Base-by-base conservation (phyloP, 2,888 invertebrate species). In the Cheilosia pagana region DNA sequence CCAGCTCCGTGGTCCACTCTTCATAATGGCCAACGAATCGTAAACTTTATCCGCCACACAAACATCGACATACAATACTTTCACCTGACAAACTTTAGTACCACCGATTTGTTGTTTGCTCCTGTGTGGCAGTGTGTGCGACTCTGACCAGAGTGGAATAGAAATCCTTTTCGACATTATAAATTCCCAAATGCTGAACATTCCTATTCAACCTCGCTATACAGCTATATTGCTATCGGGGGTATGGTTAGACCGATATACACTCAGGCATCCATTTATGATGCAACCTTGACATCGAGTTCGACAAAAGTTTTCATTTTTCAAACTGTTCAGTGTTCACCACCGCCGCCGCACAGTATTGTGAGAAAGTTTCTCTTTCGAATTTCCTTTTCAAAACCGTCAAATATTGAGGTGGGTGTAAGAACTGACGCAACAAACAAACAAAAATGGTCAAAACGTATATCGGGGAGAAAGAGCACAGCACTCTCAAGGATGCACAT, bases 1-100 rank as follows among this genome's bases (percentile, higher is more conserved):
- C 57, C 28, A 8, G 28, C 2, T 28, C 28, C 28, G 8, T 28
- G 28, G 28, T 8, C 28, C 82, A 77, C 77, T 72, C 59, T 72
- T 53, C 35, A 45, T 35, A 19, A 50, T 45, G 35, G 4, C 50
- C 59, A 65, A 16, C 59, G 57, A 23, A 59, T 39, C 55, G 39
- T 57, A 65, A 78, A 78, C 50, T 50, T 63, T 59, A 35, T n/a
- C 23, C 14, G 10, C 31, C 31, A 31, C 14, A 39, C 53, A 19
- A 28, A 28, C 50, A 50, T 23, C 14, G 12, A 10, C 10, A 28
- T 19, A 45, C 39, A 63, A 55, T 50, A 67, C 60, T 77, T 43
- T 63, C 72, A 72, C 77, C 72, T 82, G 77, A 67, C 77, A 77
- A 77, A 82, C 67, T 67, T 82, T 72, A 48, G 19, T 25, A 53